Base-by-base conservation (phyloP, 2,797 vertebrate species). In the Esox masquinongy region DNA sequence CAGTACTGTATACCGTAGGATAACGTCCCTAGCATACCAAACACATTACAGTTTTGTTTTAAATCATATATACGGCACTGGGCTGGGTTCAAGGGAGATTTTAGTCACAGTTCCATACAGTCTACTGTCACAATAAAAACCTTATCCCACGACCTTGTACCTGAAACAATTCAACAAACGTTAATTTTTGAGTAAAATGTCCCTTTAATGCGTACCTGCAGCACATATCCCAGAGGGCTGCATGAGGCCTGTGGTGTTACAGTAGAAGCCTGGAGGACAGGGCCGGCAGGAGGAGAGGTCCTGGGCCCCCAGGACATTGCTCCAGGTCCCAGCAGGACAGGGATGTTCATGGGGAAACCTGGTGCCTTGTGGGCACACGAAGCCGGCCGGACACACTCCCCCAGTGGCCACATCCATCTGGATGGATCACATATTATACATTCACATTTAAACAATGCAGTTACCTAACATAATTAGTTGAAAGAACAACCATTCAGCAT, bases 251-350 rank as follows among this genome's bases (percentile, higher is more conserved):
- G 91, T 89, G 5, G 66, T 24, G 22, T 93, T 95, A 84, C 97
- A 98, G 92, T 94, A 95, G 7, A 92, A 90, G 11, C 96, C 95
- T 17, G 95, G 92, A 11, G 94, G 92, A 71, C 97, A 98, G 22
- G 85, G 89, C 81, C 90, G 89, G 77, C 96, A 98, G 83, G 93
- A 94, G 0, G 91, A 92, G 49, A 84, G 56, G 39, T 94, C 94
- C 1, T 71, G 90, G 19, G 93, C 94, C 75, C 96, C 96, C 9
- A 90, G 85, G 31, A 86, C 85, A 47, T 88, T 87, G 0, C 95
- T 96, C 95, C 95, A 97, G 67, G 95, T 96, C 43, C 97, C 97
- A 29, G 78, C 67, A 7, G 95, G 95, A 74, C 97, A 99, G 0
- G 96, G 94, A 75, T 88, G 87, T 82, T 94, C 94, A 39, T 86